Base-by-base conservation (phyloP, 1,140 invertebrate genomes). In the Nasonia giraulti region DNA sequence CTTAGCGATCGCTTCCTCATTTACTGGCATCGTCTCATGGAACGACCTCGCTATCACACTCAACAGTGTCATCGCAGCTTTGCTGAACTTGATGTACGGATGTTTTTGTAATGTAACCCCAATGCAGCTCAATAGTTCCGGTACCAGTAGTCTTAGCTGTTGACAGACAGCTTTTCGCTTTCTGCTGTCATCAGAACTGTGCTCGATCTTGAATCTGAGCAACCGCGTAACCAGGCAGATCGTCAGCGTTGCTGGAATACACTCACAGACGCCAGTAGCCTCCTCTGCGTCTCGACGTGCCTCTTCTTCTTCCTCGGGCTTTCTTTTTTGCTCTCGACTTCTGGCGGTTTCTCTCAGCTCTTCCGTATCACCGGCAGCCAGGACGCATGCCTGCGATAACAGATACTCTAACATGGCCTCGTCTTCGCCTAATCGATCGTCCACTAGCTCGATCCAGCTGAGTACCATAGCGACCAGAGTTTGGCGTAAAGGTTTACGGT, bases 211-310 rank as follows among this genome's bases (percentile, higher is more conserved):
- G 1, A 91, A 90, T 44, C 89, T 88, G 2, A 93, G 83, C 17
- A 93, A 40, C 40, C 91, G 88, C 11, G 91, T 93, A 1, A 92
- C 90, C 79, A 92, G 87, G 50, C 90, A 90, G 6, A 92, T 88
- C 1, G 91, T 89, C 27, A 93, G 85, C 0, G 91, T 93, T 0
- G 91, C 92, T 8, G 92, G 90, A 77, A 91, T 87, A 14, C 86
- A 88, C 73, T 90, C 87, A 2, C 80, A 68, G 11, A 82, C 73
- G 8, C 84, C 87, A 3, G 23, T 44, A 6, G 84, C 37, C 77
- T 88, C 87, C 12, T 85, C 66, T 37, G 77, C 82, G 6, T 86
- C 82, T 0, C 68, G 31, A 0, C 62, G 40, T 0, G 3, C 10
- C 7, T 83, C 55, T 50, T 83, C 81, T 17, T 79, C 55, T n/a